Evolutionary conservation across 1,140 invertebrate species (phyloP), one percentile per base, ranked within the genome.

Genomic region (Heterodera carotae): DNA sequence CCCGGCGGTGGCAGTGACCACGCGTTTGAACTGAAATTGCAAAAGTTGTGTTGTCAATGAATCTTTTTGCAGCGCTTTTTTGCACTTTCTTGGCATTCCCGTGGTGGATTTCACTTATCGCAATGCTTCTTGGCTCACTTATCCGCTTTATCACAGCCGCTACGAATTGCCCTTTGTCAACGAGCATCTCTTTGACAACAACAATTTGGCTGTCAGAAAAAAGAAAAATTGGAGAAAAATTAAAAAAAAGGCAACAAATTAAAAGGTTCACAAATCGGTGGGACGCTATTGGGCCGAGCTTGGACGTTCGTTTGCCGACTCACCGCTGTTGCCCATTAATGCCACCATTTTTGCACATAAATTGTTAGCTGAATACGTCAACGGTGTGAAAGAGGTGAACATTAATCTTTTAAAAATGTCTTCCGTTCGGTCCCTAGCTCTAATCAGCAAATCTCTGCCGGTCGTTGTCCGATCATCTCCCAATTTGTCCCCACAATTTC

Each of bases 71-170:
- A 80, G 84, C 29, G 69, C 86, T 12, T 89, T 89, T 75, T 70
- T 88, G 6, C 81, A 83, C 33, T 83, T 77, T 53, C 70, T 86
- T 33, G 89, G 88, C 12, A 77, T 89, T 12, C 83, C 89, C 0
- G 83, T 82, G 66, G 79, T 85, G 25, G 89, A 89, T 77, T 67
- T 88, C 29, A 66, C 76, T 12, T 83, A 84, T 56, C 48, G 68
- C 25, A 82, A 83, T 39, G 68, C 53, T 4, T 62, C 78, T n/a
- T 74, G 69, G 48, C 31, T 31, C n/a, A 74, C 74, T 1, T 90
- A 90, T 79, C 88, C 89, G 5, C 80, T 89, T 3, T 90, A 90
- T 79, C 89, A 90, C 77, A 84, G 89, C 0, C 83, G 87, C n/a
- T 90, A 90, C 76, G 89, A 90, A 75, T 89, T 88, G 8, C 88